Percentiles rank a stretch among this genome's conserved stretches.
phyloP scores from a whole-genome alignment of 1,140 invertebrate species.

The Leptopilina boulardi region DNA sequence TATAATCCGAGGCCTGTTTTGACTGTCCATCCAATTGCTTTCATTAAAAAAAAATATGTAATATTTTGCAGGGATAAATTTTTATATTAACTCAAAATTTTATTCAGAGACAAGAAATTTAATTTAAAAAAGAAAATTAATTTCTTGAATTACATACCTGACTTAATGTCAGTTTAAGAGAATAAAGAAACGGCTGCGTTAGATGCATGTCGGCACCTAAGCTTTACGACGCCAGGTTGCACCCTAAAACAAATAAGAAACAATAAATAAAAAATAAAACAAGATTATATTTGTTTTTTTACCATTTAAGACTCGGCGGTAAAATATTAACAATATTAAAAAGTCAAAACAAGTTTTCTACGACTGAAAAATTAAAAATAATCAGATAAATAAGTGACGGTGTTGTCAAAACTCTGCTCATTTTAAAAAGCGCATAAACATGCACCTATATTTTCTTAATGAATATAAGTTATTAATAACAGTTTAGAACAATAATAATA shows the following conservation, averaged over 20 bases:
- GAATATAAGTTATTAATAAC: not conserved
- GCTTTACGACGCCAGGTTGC: conserved; percentile 41
- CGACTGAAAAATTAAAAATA: not conserved
- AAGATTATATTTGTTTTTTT: not conserved
- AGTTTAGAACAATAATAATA: no score
- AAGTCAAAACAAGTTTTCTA: not conserved
- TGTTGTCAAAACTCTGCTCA: not conserved
- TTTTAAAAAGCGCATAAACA: not conserved
- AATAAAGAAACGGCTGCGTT: conserved; percentile 58
- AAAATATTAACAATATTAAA: not conserved
- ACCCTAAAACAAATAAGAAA: conserved; percentile 53
- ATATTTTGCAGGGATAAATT: no score
- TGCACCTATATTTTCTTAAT: not conserved
- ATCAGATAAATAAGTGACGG: not conserved
- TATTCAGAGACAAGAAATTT: no score
- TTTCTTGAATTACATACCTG: conserved; percentile 56
- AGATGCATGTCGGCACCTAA: conserved; percentile 63
- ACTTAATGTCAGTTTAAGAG: conserved; percentile 62
- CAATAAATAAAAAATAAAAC: not conserved
- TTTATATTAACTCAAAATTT: no score
- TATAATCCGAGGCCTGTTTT: no score
- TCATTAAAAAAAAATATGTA: no score
- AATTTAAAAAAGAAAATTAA: not conserved
- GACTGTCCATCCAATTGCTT: no score
- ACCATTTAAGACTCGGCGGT: not conserved